Conservation (phyloP, 64 coral and sea anemone species). For the Montipora cactus region DNA sequence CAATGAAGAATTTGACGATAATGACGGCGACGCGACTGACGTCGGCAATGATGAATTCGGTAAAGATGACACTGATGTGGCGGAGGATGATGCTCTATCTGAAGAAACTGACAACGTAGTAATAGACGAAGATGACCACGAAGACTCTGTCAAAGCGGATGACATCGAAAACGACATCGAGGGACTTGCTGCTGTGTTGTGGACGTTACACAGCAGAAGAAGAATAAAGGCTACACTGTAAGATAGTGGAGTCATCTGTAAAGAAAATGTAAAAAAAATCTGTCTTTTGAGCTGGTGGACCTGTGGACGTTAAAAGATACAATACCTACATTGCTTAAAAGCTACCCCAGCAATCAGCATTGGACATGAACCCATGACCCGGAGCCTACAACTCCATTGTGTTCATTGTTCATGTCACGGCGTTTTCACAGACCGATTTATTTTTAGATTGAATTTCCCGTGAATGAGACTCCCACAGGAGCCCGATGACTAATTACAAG, state of each 20-base stretch:
- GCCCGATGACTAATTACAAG: no score
- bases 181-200: not conserved
- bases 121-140: not conserved
- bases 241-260: slow-evolving; percentile 3
- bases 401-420: no score
- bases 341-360: no score
- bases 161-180: not conserved
- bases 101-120: not conserved
- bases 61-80: not conserved
- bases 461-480: no score
- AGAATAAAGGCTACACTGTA: not conserved
- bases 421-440: no score
- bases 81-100: not conserved
- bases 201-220: not conserved
- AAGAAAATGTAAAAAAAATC: not conserved
- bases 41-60: not conserved
- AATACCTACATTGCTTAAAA: no score
- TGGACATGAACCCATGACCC: no score
- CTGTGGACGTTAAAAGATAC: no score
- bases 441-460: no score
- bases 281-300: not conserved
- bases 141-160: not conserved
- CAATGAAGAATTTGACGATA: not conserved
- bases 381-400: no score
- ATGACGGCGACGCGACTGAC: not conserved